Percentiles rank a stretch among this genome's conserved stretches.
Evolutionary conservation across 2,797 vertebrate species (phyloP).

Genomic region (Sus cebifrons): DNA sequence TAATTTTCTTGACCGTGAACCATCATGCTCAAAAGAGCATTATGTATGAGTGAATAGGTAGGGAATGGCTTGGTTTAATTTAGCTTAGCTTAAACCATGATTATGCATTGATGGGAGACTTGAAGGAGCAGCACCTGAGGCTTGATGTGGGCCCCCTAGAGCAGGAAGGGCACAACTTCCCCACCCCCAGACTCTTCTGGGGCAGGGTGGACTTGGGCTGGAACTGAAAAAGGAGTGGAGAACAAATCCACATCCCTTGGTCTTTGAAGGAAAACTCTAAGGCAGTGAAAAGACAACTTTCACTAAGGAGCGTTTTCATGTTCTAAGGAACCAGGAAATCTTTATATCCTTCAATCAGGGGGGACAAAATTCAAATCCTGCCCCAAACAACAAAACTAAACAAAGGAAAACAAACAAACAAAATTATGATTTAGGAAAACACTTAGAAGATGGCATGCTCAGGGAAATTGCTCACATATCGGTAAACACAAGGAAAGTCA

Average conservation of each 20-base stretch:
- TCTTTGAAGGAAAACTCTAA: constrained; percentile 22
- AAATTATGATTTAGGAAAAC: neutral
- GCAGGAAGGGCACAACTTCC: neutral
- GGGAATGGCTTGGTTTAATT: neutral
- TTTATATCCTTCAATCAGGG: neutral
- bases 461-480: neutral
- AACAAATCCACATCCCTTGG: neutral
- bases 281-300: constrained; percentile 1
- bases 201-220: neutral
- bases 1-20: neutral
- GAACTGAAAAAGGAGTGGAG: neutral
- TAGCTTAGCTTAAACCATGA: neutral
- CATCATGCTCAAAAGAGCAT: neutral
- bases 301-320: neutral
- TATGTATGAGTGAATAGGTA: too few species aligned
- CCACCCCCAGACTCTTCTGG: neutral
- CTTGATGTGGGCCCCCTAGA: neutral
- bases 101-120: neutral
- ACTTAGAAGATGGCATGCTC: neutral
- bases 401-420: neutral
- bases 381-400: neutral
- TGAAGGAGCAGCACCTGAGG: neutral
- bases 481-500: neutral
- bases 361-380: neutral
- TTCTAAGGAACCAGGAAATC: constrained; percentile 23